A percentile compares a stretch with the other conserved stretches of the same genome.
Conservation (phyloP, 1,140 invertebrate species). For the Procambarus clarkii region DNA sequence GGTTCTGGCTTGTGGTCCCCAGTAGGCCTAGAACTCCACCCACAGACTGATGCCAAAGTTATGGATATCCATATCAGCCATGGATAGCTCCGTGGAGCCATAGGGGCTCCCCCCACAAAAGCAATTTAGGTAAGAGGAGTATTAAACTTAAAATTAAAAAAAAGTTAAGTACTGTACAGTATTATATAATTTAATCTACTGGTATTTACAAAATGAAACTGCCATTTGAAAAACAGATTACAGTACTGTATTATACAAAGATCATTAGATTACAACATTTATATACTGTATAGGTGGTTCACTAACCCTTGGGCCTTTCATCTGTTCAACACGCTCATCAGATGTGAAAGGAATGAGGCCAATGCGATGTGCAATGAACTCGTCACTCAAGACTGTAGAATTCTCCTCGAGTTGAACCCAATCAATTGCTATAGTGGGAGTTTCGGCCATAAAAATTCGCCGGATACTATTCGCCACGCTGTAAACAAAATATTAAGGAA, state of each 20-base stretch:
- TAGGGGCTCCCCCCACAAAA: too few relatives aligned
- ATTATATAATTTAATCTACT: not conserved
- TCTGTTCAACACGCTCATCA: conserved; percentile 91
- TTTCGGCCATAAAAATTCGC: conserved; percentile 98
- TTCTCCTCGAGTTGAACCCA: conserved; percentile 99
- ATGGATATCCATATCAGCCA: too few relatives aligned
- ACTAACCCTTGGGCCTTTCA: conserved; percentile 81
- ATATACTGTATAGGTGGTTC: not conserved
- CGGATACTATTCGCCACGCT: conserved; percentile 98
- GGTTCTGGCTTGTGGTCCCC: too few relatives aligned
- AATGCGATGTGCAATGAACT: conserved; percentile 98
- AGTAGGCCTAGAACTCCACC: too few relatives aligned
- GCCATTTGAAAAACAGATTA: too few relatives aligned
- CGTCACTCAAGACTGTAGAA: conserved; percentile 98
- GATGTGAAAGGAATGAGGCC: conserved; percentile 97
- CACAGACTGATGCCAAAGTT: too few relatives aligned
- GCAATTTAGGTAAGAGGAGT: too few relatives aligned
- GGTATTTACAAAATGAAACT: too few relatives aligned
- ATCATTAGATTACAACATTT: too few relatives aligned
- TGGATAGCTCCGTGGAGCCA: too few relatives aligned
- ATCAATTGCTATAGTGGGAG: conserved; percentile 98
- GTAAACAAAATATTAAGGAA: conserved; percentile 73
- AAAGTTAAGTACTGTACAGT: not conserved
- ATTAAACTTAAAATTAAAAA: not conserved
- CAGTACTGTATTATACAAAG: too few relatives aligned